Conservation (phyloP, 2,888 invertebrate genomes). For the Caenorhabditis sp. region DNA sequence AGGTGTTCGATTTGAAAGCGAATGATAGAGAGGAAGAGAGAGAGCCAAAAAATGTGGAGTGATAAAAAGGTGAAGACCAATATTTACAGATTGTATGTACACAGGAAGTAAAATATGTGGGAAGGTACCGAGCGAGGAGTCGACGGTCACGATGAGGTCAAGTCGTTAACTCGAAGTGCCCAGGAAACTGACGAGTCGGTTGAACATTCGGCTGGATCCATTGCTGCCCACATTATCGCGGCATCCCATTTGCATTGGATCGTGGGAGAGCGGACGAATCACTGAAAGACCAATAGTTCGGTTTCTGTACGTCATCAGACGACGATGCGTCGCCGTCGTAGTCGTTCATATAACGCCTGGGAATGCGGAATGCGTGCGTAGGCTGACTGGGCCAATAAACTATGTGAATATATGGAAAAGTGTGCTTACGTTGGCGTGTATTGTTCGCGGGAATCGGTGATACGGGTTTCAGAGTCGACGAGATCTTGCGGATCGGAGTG, state of each 20-base stretch:
- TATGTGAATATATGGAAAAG: not conserved
- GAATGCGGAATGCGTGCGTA: conserved; percentile 1
- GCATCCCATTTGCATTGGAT: conserved; percentile 43
- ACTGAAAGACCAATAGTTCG: conserved; percentile 44
- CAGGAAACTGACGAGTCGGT: conserved; percentile 52
- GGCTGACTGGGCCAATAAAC: not conserved
- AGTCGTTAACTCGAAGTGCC: conserved; percentile 48
- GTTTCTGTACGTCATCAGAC: conserved; percentile 16
- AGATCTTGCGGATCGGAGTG: conserved; percentile 47
- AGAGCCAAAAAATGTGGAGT: conserved; percentile 48
- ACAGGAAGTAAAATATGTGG: conserved; percentile 12
- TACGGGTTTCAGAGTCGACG: conserved; percentile 30
- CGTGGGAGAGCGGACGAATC: conserved; percentile 49
- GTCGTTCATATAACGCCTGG: conserved; percentile 4
- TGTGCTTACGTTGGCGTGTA: conserved; percentile 43
- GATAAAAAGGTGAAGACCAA: conserved; percentile 29
- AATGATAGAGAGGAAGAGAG: conserved; percentile 18
- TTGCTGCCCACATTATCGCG: conserved; percentile 47
- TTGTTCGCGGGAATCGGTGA: conserved; percentile 37
- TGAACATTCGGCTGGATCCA: conserved; percentile 29
- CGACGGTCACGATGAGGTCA: no score
- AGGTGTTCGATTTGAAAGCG: conserved; percentile 3
- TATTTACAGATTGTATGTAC: conserved; percentile 56
- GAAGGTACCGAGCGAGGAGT: no score
- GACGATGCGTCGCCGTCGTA: no score